A percentile compares a stretch with the other conserved stretches of the same genome.
phyloP scores from a whole-genome alignment of 2,113 vertebrate genomes.

The Neodon shergylaensis region DNA sequence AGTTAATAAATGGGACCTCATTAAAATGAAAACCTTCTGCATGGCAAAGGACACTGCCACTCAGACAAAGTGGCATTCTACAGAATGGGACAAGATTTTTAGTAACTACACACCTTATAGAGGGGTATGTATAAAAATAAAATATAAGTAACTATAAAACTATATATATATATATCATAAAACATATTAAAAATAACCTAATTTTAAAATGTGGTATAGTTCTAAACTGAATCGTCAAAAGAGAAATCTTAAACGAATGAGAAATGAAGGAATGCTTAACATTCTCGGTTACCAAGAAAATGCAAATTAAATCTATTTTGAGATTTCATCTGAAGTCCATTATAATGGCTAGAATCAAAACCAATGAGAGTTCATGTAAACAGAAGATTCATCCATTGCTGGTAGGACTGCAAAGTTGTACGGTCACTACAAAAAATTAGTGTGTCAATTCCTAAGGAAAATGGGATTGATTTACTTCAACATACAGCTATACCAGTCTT shows the following conservation, averaged over 20 bases:
- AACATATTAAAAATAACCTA: not conserved
- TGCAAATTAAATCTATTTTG: not conserved
- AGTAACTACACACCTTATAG: not conserved
- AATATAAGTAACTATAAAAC: not conserved
- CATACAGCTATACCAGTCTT: not conserved
- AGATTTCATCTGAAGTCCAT: not conserved
- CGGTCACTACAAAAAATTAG: not conserved
- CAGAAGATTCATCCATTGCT: not conserved
- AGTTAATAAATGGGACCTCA: not conserved
- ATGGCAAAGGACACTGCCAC: not conserved
- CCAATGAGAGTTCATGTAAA: not conserved
- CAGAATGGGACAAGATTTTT: not conserved
- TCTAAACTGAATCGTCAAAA: not conserved
- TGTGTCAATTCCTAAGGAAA: not conserved
- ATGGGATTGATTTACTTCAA: not conserved
- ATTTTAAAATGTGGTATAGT: not conserved
- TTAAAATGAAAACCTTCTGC: not conserved
- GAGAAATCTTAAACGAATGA: not conserved
- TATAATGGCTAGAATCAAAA: not conserved
- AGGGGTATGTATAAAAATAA: not conserved
- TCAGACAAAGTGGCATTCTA: not conserved
- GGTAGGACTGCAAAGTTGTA: not conserved
- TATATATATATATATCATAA: not conserved
- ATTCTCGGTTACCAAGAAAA: not conserved
- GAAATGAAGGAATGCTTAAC: not conserved